Evolutionary conservation across 2,113 vertebrate genomes (phyloP).

Genomic region (Carassius auratus): DNA sequence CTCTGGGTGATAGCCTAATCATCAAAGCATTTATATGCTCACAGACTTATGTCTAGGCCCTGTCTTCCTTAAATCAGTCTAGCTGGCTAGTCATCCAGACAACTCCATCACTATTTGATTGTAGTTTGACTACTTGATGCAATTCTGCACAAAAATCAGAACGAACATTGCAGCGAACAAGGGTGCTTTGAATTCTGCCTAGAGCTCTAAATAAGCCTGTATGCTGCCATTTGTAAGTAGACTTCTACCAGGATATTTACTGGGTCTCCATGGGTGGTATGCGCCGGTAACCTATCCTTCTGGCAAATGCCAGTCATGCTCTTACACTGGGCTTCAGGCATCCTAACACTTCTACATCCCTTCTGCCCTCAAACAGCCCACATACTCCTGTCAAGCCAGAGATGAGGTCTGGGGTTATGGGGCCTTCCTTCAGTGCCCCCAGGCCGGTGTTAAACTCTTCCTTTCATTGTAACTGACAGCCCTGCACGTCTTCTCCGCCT

Average conservation of each 20-base stretch:
- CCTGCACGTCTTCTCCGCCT: conserved; percentile 16
- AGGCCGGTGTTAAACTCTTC: conserved; percentile 30
- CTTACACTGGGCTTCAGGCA: conserved; percentile 5
- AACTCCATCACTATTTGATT: not conserved
- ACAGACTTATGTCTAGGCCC: not conserved
- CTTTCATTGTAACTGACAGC: conserved; percentile 40
- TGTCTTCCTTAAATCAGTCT: not conserved
- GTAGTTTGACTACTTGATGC: not conserved
- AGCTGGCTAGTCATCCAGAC: not conserved
- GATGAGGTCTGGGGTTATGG: conserved; percentile 32
- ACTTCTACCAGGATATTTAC: not conserved
- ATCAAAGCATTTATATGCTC: not conserved
- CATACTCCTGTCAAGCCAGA: conserved; percentile 43
- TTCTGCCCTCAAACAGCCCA: conserved; percentile 60
- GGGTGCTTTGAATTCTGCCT: not conserved
- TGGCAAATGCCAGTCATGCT: conserved; percentile 5
- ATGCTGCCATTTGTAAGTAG: not conserved
- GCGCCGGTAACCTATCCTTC: not conserved
- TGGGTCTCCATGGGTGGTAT: not conserved
- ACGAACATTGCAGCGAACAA: not conserved
- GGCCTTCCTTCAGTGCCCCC: conserved; percentile 17
- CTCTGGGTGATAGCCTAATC: not conserved
- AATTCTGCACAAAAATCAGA: not conserved
- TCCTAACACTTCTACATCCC: conserved; percentile 42
- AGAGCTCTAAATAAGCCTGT: not conserved